Evolutionary conservation across 2,113 vertebrate species (phyloP).

Genomic region (Macquaria ambigua): DNA sequence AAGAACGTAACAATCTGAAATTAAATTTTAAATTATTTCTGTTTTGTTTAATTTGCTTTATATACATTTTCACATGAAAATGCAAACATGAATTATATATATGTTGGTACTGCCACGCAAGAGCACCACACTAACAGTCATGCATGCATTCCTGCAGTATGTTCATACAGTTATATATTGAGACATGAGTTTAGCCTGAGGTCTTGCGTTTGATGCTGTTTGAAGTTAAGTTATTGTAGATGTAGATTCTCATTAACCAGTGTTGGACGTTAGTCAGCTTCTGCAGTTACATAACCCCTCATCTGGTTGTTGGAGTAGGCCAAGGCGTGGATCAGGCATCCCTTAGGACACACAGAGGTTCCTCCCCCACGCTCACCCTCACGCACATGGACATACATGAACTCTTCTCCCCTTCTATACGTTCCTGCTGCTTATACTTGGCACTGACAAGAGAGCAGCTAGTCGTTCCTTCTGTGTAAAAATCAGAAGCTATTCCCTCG

Average conservation of each 20-base stretch:
- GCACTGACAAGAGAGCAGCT: conserved; percentile 38
- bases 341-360: conserved; percentile 74
- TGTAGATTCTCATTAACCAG: conserved; percentile 74
- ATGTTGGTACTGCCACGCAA: background rate
- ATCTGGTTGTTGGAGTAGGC: conserved; percentile 79
- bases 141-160: conserved; percentile 8
- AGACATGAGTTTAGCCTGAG: conserved; percentile 26
- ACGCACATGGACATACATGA: conserved; percentile 41
- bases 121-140: background rate
- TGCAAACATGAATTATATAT: conserved; percentile 4
- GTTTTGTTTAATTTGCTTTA: background rate
- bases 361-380: conserved; percentile 35
- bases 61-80: background rate
- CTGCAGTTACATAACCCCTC: conserved; percentile 75
- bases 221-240: conserved; percentile 67
- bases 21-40: background rate
- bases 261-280: conserved; percentile 71
- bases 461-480: conserved; percentile 40
- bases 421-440: conserved; percentile 46
- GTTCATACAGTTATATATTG: background rate
- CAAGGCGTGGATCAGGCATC: conserved; percentile 80
- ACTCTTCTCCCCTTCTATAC: conserved; percentile 39
- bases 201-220: conserved; percentile 58
- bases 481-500: conserved; percentile 43
- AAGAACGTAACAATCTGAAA: accelerated